These are phyloP conservation scores for Miopithecus talapoin DNA, from an alignment of 2,797 vertebrate species.

Conservation along the genomic window DNA sequence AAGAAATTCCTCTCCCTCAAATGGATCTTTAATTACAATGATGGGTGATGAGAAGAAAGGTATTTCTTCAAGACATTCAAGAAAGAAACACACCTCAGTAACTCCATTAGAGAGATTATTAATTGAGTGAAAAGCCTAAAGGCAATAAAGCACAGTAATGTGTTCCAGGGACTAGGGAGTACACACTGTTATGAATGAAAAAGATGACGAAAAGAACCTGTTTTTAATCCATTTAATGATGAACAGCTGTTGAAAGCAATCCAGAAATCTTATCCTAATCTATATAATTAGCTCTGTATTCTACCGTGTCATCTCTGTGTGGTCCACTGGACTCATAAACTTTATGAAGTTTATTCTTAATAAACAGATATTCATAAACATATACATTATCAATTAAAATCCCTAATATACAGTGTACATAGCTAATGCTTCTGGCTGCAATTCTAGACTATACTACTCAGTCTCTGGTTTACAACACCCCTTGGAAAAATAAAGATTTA, in stretches of 20 bases:
- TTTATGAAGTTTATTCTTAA: not conserved
- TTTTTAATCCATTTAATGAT: slow-evolving; percentile 8
- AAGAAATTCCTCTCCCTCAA: not conserved
- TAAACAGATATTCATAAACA: not conserved
- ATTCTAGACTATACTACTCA: not conserved
- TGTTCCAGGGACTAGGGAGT: not conserved
- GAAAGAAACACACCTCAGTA: not conserved
- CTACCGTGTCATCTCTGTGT: not conserved
- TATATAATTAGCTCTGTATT: not conserved
- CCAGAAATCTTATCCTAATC: not conserved
- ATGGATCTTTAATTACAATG: slow-evolving; percentile 22
- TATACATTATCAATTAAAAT: not conserved
- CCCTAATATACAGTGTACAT: not conserved
- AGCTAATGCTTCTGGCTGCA: not conserved
- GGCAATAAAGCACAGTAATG: not conserved
- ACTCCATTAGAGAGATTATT: not conserved
- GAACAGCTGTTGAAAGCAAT: not conserved
- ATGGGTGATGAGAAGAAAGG: not conserved
- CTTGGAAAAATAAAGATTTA: not conserved
- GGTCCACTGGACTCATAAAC: not conserved
- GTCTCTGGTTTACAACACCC: not conserved
- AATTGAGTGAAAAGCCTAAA: slow-evolving; percentile 2
- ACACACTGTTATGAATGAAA: not conserved
- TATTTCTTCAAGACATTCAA: slow-evolving; percentile 28
- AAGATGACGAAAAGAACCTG: not conserved